Base-by-base conservation (phyloP, 2,888 invertebrate species). In the Drosophila mimetica region DNA sequence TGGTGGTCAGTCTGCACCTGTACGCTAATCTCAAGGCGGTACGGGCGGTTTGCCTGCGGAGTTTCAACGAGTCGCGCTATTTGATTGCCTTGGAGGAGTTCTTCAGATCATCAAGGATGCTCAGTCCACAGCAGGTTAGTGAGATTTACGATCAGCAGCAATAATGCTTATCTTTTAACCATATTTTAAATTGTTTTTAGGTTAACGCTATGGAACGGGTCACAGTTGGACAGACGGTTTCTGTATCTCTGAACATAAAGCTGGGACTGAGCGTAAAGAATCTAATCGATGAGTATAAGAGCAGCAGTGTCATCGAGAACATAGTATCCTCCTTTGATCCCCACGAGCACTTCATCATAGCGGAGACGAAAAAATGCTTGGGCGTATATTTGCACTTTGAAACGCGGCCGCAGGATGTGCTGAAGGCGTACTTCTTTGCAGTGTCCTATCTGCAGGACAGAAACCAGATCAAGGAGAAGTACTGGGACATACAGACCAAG, bases 21-120 rank as follows among this genome's bases (percentile, higher is more conserved):
- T 94, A 94, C 88, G 95, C 96, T 51, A 99, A 99, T 92, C 97
- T 97, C 89, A 93, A 94, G 78, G 98, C 98, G 1, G 97, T 99
- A 0, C 94, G 94, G 74, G 93, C 96, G 0, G 94, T 99, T 9
- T 94, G 95, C 77, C 93, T 98, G 90, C 94, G 94, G 76, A 95
- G 96, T 0, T 93, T 98, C 39, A 99, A 98, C 90, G 95, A 94
- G 82, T 94, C 96, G 25, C 93, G 98, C 51, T 94, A 96, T 75
- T 92, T 95, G 18, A 93, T 96, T 60, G 92, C 95, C 0, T 92
- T 97, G 22, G 93, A 95, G 74, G 92, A 94, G 52, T 97, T 95
- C 90, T 92, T 96, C 60, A 92, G 91, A 18, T 92, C 93, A 18
- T 94, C 94, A 58, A 90, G 93, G 0, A 92, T 97, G 73, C 92